Base-by-base conservation (phyloP, 2,113 vertebrate species). In the Grantiella picta region DNA sequence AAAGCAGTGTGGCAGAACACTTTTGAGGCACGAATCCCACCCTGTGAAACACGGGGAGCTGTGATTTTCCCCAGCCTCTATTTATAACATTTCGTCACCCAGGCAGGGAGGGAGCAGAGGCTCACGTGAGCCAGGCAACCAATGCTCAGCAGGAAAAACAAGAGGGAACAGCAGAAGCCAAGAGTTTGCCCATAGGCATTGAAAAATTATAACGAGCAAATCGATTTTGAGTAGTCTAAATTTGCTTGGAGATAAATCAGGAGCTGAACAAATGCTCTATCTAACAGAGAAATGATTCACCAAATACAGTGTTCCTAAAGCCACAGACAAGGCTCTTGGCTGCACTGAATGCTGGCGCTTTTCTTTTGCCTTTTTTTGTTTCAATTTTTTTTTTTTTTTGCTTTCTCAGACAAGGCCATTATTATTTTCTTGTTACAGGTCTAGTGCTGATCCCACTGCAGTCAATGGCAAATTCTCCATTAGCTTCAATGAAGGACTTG, bases 191-290 rank as follows among this genome's bases (percentile, higher is more conserved):
- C 89, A 94, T 76, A 92, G 92, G 89, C 83, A 89, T 33, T 92
- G 91, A 95, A 89, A 96, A 95, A 97, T 87, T 92, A 33, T 87
- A 92, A 96, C 0, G 12, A 95, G 94, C 77, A 86, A 86, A 95
- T 95, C 29, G 16, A 91, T 95, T 95, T 53, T 71, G 83, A 92
- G 86, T 76, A 86, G 89, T 95, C 86, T 95, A 91, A 94, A 92
- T 96, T 95, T 97, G 86, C 89, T 94, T 85, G 94, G 83, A 97
- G 94, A 96, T 96, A 95, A 96, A 96, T 95, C 69, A 95, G 91
- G 93, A 92, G 80, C 72, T 3, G 81, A 96, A 89, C 94, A 97
- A 96, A 87, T 87, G 95, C 91, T 96, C 73, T 29, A 92, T 90
- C 71, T 86, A 94, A 82, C 86, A 92, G 73, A 86, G 38, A 72